phyloP scores from a whole-genome alignment of 2,113 vertebrate genomes.

The Rhineura floridana region DNA sequence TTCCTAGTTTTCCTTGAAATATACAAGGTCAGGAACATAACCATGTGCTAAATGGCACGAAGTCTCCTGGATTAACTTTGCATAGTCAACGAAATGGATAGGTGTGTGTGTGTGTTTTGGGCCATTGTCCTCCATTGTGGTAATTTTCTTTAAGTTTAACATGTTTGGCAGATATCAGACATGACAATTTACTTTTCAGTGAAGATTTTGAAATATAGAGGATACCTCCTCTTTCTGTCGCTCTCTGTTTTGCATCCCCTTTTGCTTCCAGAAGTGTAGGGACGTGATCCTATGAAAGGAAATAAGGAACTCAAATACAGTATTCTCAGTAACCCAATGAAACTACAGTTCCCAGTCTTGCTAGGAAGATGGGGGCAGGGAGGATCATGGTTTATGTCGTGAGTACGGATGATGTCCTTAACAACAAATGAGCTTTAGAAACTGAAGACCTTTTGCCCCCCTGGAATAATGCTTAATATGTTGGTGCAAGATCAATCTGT shows the following conservation, averaged over 20 bases:
- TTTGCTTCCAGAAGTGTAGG: not conserved
- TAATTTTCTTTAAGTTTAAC: not conserved
- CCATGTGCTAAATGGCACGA: not conserved
- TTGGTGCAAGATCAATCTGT: constrained; percentile 50
- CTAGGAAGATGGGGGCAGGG: not conserved
- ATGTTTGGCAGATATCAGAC: not conserved
- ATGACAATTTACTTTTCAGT: not conserved
- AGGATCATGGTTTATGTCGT: not conserved
- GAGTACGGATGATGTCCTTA: constrained; percentile 18
- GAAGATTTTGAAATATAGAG: not conserved
- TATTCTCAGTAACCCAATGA: not conserved
- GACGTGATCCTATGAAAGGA: not conserved
- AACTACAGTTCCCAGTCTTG: not conserved
- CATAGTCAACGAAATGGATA: not conserved
- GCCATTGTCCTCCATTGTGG: not conserved
- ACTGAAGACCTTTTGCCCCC: constrained; percentile 11
- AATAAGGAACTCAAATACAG: not conserved
- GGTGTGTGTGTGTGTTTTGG: not conserved
- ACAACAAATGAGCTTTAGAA: constrained; percentile 6
- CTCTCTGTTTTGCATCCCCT: not conserved
- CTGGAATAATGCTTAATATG: constrained; percentile 43
- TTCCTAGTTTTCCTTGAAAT: not conserved
- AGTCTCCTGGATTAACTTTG: not conserved
- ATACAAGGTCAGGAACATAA: not conserved
- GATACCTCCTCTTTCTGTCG: not conserved